Conservation (phyloP, 2,797 vertebrate genomes). For the Selene dorsalis region DNA sequence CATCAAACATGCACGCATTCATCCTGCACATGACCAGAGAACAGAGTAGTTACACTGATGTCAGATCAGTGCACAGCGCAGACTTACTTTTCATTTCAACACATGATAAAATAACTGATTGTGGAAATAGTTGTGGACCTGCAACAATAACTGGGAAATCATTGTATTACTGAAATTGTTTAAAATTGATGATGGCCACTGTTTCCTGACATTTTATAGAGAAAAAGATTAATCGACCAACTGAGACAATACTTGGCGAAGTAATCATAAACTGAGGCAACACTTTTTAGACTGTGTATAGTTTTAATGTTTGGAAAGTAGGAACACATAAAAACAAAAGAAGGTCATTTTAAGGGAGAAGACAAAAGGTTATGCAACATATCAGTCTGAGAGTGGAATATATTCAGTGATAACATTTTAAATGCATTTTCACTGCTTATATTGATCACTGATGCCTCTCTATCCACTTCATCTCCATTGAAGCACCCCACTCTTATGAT, state of each 20-base stretch:
- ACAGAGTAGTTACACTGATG: not conserved
- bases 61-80: not conserved
- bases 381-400: not conserved
- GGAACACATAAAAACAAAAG: too few relatives aligned
- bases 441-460: not conserved
- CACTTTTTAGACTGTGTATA: not conserved
- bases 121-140: too few relatives aligned
- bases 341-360: not conserved
- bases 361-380: not conserved
- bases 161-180: too few relatives aligned
- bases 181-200: not conserved
- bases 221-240: not conserved
- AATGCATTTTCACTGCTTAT: not conserved
- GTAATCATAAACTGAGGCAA: not conserved
- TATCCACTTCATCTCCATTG: not conserved
- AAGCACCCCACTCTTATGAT: not conserved
- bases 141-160: too few relatives aligned
- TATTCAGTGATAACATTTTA: not conserved
- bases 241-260: not conserved
- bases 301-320: not conserved
- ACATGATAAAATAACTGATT: not conserved
- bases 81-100: not conserved
- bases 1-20: slow-evolving; percentile 5
- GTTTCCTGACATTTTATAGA: not conserved
- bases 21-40: not conserved